Base-by-base conservation (phyloP, 2,888 invertebrate genomes). In the Folsomia candida region DNA sequence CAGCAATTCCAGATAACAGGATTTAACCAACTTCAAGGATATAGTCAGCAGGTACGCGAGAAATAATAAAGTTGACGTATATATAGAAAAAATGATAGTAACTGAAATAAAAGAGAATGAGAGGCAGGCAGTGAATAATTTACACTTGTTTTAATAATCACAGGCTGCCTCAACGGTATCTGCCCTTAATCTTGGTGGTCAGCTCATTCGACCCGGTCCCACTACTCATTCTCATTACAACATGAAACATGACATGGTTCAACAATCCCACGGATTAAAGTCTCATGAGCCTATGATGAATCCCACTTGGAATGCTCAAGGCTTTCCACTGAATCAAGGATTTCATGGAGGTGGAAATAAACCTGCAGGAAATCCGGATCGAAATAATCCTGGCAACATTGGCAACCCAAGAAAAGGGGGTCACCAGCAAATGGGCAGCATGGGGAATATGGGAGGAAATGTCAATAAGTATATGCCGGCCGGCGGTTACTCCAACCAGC, bases 141-240 rank as follows among this genome's bases (percentile, higher is more conserved):
- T 4, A 37, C 37, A 37, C 14, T 37, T 37, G 37, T 4, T 37
- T 37, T 37, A 37, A 14, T 59, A 37, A 37, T 37, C 37, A 37
- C 24, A 70, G 70, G 75, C 76, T 58, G 75, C 76, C n/a, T 72
- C 73, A n/a, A 76, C 76, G 2, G 76, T 75, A 2, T 75, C 74
- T 2, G 76, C 76, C 1, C 61, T 76, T 9, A 76, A 76, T 51
- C 63, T 76, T 27, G 70, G 71, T 28, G 72, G 67, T 14, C 74
- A 70, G 58, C 65, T 76, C 47, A 72, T 76, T 11, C 66, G 76
- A 70, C 73, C 71, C 37, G 64, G 71, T 57, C 72, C 70, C 0
- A 71, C 74, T 20, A 65, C 67, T 1, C 63, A 63, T 18, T 66
- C 72, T 14, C 72, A 75, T 59, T 65, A 51, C 29, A 70, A 60